Percentiles rank a stretch among this genome's conserved stretches.
These are phyloP conservation scores for Trididemnum clinides DNA, from an alignment of 23 tunicate species.

Conservation along the genomic window DNA sequence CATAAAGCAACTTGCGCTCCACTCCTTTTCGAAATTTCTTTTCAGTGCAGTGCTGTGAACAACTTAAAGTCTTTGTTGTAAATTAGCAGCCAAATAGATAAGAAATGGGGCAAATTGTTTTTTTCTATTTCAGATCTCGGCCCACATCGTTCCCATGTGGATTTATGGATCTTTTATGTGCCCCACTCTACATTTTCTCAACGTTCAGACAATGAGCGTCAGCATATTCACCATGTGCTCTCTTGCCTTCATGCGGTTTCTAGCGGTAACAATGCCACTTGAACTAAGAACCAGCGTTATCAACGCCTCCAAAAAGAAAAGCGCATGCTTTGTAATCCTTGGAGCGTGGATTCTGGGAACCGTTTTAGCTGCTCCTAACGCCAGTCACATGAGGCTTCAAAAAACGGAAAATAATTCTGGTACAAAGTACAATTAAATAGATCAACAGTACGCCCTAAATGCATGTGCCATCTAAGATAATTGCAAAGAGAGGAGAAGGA, in stretches of 20 bases:
- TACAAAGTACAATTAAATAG: too few relatives aligned
- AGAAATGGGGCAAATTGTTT: too few relatives aligned
- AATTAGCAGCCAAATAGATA: too few relatives aligned
- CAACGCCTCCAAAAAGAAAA: conserved; percentile 17
- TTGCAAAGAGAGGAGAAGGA: too few relatives aligned
- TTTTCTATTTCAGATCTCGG: not conserved
- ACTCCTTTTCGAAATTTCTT: too few relatives aligned
- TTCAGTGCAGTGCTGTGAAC: too few relatives aligned
- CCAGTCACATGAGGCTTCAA: too few relatives aligned
- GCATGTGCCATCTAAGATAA: too few relatives aligned
- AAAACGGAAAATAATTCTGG: too few relatives aligned
- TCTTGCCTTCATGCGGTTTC: conserved; percentile 74
- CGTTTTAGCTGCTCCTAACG: conserved; percentile 48
- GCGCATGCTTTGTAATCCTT: conserved; percentile 42
- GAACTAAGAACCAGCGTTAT: conserved; percentile 50
- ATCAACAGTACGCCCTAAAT: too few relatives aligned
- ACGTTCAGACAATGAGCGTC: conserved; percentile 47
- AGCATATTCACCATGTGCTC: conserved; percentile 86
- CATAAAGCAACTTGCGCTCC: too few relatives aligned
- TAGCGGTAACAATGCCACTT: conserved; percentile 70
- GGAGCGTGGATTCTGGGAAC: conserved; percentile 52
- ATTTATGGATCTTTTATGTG: conserved; percentile 55
- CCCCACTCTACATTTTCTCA: conserved; percentile 52
- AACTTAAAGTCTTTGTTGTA: too few relatives aligned
- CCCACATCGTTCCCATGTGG: conserved; percentile 8